phyloP scores from a whole-genome alignment of 37 sponge, comb jelly and placozoan species.

The Mnemiopsis leidyi region DNA sequence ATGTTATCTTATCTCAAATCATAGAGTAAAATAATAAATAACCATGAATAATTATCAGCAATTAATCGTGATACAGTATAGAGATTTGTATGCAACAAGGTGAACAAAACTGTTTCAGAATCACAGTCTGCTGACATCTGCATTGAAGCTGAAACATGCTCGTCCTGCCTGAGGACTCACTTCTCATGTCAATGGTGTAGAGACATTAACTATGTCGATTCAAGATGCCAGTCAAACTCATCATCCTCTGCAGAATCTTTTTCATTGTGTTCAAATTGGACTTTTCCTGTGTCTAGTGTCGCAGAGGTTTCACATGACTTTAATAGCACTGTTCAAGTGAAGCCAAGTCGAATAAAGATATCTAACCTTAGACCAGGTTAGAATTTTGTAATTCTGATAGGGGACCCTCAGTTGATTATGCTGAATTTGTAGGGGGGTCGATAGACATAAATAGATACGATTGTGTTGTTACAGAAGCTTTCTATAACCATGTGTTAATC shows the following conservation, averaged over 20 bases:
- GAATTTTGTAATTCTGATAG: not conserved
- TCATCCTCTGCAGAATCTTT: not conserved
- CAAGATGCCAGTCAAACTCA: not conserved
- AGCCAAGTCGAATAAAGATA: not conserved
- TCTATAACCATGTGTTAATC: too few species aligned
- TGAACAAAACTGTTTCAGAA: too few species aligned
- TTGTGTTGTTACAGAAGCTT: too few species aligned
- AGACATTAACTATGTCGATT: not conserved
- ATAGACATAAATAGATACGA: too few species aligned
- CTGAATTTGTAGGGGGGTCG: not conserved
- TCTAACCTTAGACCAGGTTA: not conserved
- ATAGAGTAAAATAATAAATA: too few species aligned
- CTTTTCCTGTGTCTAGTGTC: not conserved
- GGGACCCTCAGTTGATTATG: not conserved
- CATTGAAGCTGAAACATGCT: slow-evolving; percentile 1
- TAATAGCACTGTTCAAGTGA: not conserved
- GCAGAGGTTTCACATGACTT: not conserved
- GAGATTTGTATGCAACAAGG: too few species aligned
- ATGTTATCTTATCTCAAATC: too few species aligned
- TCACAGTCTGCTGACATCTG: not conserved
- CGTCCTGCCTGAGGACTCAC: not conserved
- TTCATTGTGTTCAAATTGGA: not conserved
- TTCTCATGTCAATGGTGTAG: not conserved
- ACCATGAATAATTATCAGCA: too few species aligned
- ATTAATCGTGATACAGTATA: too few species aligned